These are phyloP conservation scores for Ameiurus melas DNA, from an alignment of 2,113 vertebrate genomes.

Conservation along the genomic window DNA sequence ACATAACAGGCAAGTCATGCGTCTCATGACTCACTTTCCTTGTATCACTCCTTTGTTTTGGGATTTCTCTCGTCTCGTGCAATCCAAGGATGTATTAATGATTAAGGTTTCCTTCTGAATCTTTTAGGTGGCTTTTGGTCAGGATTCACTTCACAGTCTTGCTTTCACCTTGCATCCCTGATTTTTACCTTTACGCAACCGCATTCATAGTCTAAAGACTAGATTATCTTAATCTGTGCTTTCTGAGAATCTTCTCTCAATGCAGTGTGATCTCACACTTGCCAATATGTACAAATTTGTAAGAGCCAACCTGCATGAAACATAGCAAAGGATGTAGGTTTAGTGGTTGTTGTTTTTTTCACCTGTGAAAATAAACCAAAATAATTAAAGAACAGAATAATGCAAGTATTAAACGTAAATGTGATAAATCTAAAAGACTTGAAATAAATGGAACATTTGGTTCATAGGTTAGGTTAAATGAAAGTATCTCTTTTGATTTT, in stretches of 20 bases:
- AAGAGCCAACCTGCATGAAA: not conserved
- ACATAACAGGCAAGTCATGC: conserved; percentile 25
- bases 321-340: not conserved
- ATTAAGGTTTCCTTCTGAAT: not conserved
- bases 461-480: not conserved
- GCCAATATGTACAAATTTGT: not conserved
- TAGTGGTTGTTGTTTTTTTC: not conserved
- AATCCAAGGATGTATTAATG: not conserved
- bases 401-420: not conserved
- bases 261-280: not conserved
- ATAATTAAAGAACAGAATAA: not conserved
- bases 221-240: not conserved
- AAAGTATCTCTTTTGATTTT: not conserved
- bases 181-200: not conserved
- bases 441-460: not conserved
- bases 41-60: conserved; percentile 25
- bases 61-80: conserved; percentile 54
- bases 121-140: conserved; percentile 5
- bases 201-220: not conserved
- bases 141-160: conserved; percentile 8
- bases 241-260: not conserved
- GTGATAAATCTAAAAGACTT: not conserved
- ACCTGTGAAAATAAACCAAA: not conserved
- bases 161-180: not conserved
- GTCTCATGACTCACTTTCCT: conserved; percentile 45